These are phyloP conservation scores for Brachymystax lenok DNA, from an alignment of 2,797 vertebrate species.

Conservation along the genomic window DNA sequence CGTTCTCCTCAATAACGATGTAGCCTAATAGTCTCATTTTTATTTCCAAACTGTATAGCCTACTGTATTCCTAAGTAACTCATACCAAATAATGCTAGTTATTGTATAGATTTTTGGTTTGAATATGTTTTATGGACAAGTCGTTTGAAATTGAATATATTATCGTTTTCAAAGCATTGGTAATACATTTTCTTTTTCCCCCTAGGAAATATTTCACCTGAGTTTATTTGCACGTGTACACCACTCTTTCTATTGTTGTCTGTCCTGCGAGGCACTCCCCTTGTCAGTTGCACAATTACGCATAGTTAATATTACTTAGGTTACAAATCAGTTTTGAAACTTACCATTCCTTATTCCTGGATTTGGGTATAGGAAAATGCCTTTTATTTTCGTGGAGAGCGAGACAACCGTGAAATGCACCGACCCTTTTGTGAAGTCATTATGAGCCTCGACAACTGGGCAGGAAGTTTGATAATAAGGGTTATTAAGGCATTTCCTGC, in stretches of 20 bases:
- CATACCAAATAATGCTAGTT: too few relatives aligned
- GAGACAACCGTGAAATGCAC: background rate
- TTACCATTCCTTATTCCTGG: constrained; percentile 4
- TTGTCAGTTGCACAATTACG: background rate
- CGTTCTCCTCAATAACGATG: background rate
- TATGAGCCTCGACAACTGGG: constrained; percentile 23
- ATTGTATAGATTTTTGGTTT: background rate
- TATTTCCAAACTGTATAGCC: too few relatives aligned
- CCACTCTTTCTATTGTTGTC: constrained; percentile 23
- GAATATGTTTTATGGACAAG: background rate
- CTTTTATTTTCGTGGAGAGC: background rate
- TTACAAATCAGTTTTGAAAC: background rate
- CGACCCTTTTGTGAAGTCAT: background rate
- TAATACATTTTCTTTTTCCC: too few relatives aligned
- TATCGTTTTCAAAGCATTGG: background rate
- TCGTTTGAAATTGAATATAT: background rate
- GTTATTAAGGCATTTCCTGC: constrained; percentile 45
- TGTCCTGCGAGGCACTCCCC: background rate
- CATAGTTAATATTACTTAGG: background rate
- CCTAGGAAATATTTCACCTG: too few relatives aligned
- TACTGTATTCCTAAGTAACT: too few relatives aligned
- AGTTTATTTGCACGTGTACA: background rate
- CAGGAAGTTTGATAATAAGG: constrained; percentile 38
- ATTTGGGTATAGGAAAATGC: background rate
- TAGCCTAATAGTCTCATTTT: too few relatives aligned